Evolutionary conservation across 1,140 invertebrate species (phyloP).

Genomic region (Kradibia gibbosae): DNA sequence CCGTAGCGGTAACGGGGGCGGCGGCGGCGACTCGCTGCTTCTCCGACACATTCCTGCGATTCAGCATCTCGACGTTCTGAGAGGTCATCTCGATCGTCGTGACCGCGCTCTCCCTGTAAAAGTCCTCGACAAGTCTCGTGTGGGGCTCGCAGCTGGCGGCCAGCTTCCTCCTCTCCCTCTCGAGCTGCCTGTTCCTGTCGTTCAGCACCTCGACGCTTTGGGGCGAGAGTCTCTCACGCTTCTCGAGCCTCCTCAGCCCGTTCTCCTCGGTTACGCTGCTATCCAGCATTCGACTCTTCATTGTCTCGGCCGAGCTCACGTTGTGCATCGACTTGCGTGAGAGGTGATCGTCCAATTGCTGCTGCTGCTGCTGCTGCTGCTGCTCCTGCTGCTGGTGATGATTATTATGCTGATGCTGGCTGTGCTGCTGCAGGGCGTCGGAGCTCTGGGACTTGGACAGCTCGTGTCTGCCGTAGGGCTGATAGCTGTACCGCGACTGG

Average conservation of each 20-base stretch:
- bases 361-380: conserved; percentile 52
- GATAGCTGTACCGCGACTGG: background rate
- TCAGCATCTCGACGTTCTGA: conserved; percentile 68
- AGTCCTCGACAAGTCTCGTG: conserved; percentile 57
- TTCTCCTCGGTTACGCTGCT: conserved; percentile 62
- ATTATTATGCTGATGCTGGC: conserved; percentile 43
- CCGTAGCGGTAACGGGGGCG: background rate
- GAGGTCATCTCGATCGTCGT: conserved; percentile 72
- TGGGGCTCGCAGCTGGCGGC: conserved; percentile 64
- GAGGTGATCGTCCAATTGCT: conserved; percentile 50
- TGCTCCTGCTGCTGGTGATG: background rate
- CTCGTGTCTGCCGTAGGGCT: conserved; percentile 44
- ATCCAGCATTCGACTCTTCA: conserved; percentile 46
- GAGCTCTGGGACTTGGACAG: conserved; percentile 62
- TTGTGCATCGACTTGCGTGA: conserved; percentile 43
- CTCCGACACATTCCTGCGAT: conserved; percentile 65
- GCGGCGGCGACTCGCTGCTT: conserved; percentile 34
- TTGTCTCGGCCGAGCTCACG: conserved; percentile 10
- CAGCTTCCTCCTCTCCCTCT: conserved; percentile 64
- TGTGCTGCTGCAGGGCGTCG: conserved; percentile 57
- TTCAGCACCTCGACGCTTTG: conserved; percentile 67
- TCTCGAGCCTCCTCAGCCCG: conserved; percentile 54
- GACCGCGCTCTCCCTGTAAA: conserved; percentile 65
- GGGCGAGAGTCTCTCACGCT: conserved; percentile 65
- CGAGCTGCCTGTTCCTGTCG: conserved; percentile 66